Evolutionary conservation across 2,797 vertebrate species (phyloP).

Genomic region (Pangasius djambal): DNA sequence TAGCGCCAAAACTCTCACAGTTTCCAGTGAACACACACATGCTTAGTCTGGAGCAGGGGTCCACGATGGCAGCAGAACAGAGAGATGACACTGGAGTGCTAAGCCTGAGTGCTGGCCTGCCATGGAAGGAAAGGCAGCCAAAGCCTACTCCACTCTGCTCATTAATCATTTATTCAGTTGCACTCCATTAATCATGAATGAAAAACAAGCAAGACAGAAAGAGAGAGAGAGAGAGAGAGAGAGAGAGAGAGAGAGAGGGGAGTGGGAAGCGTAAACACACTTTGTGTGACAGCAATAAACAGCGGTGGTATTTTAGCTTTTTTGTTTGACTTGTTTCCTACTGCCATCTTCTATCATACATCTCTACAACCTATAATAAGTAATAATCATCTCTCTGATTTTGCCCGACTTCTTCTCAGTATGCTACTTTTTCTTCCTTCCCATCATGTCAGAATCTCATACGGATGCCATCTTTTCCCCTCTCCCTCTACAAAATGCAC

Average conservation of each 20-base stretch:
- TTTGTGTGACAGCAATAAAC: slow-evolving; percentile 1
- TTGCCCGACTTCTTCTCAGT: not conserved
- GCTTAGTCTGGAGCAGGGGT: slow-evolving; percentile 28
- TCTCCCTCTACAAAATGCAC: slow-evolving; percentile 38
- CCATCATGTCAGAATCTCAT: slow-evolving; percentile 21
- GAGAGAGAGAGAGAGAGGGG: slow-evolving; percentile 5
- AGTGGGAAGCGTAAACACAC: slow-evolving; percentile 2
- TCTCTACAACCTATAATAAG: slow-evolving; percentile 12
- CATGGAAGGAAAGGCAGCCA: slow-evolving; percentile 46
- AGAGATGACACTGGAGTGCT: slow-evolving; percentile 45
- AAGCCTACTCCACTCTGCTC: slow-evolving; percentile 47
- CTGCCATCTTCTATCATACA: not conserved
- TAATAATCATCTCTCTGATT: slow-evolving; percentile 16
- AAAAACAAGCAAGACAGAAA: slow-evolving; percentile 62
- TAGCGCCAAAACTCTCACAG: slow-evolving; percentile 35
- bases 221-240: slow-evolving; percentile 23
- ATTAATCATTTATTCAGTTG: slow-evolving; percentile 81
- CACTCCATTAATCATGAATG: slow-evolving; percentile 79
- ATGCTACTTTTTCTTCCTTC: slow-evolving; percentile 5
- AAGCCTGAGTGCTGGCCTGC: slow-evolving; percentile 35
- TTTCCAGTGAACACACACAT: slow-evolving; percentile 3
- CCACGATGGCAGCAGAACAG: slow-evolving; percentile 36
- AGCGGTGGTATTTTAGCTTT: slow-evolving; percentile 7
- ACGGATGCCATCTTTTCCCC: slow-evolving; percentile 29
- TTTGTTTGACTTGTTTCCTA: not conserved